Evolutionary conservation across 2,113 vertebrate species (phyloP).

Genomic region (Ginglymostoma cirratum): DNA sequence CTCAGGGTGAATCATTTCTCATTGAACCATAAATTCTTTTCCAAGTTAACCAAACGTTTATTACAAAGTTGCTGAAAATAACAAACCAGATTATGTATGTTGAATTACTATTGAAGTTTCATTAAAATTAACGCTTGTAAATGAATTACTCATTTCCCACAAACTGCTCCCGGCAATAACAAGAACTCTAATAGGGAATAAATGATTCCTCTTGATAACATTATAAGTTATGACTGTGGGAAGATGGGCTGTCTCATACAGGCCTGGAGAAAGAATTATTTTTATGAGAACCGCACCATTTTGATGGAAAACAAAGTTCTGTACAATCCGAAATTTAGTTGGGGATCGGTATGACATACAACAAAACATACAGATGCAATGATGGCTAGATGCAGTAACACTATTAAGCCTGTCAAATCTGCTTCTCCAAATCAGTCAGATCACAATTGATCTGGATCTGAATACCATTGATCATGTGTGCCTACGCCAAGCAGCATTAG

Average conservation of each 20-base stretch:
- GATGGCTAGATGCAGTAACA: not conserved
- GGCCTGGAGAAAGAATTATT: not conserved
- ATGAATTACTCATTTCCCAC: not conserved
- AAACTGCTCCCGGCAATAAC: not conserved
- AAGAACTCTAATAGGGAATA: not conserved
- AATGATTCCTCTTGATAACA: not conserved
- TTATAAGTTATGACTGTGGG: not conserved
- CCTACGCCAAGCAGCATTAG: not conserved
- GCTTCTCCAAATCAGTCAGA: not conserved
- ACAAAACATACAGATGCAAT: not conserved
- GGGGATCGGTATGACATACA: not conserved
- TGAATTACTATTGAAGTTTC: not conserved
- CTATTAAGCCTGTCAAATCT: not conserved
- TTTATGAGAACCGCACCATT: not conserved
- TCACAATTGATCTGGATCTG: not conserved
- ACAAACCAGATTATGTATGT: not conserved
- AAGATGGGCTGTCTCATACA: not conserved
- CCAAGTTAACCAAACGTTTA: not conserved
- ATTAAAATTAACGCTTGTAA: not conserved
- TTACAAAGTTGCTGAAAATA: not conserved
- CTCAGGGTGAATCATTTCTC: not conserved
- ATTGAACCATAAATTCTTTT: not conserved
- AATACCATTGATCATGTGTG: not conserved
- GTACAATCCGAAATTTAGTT: not conserved
- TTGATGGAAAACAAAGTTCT: not conserved